Evolutionary conservation across 2,888 invertebrate genomes (phyloP), one percentile per base, ranked within the genome.

Genomic region (Calameuta filiformis): DNA sequence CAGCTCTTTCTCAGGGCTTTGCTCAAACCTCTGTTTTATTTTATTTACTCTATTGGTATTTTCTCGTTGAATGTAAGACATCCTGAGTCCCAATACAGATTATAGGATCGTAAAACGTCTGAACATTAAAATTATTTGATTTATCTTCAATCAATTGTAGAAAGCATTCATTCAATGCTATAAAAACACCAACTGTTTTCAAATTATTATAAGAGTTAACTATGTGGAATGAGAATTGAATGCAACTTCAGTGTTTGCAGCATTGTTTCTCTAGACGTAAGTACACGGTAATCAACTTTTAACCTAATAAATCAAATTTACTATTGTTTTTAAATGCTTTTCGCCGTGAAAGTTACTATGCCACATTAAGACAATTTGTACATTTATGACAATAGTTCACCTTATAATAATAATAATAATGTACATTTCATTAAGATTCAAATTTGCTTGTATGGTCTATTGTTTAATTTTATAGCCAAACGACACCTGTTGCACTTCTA

Each of bases 1-100:
- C 12, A 56, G 34, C 1, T 73, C 40, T 30, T 71, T 56, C 12
- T 68, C 76, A 9, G 85, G 86, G 79, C 88, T 93, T 76, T 93
- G 88, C 86, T 95, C 95, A 87, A 95, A 95, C 91, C 94, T 94
- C 90, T 92, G 94, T 88, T 94, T 94, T 81, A 95, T 94, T 75
- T 93, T 93, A 92, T 94, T 94, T 73, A 95, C 95, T 92, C 94
- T 92, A 87, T 93, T 93, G 4, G 75, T 77, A 73, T 82, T 82
- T 88, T 92, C 92, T 69, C 73, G 76, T 75, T 79, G 79, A 37
- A 79, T 79, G 69, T 79, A 79, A 33, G 79, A 79, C 79, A 79
- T 79, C 30, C 35, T 76, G 56, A 56, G 9, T 56, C 56, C 23
- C 23, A 23, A 56, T 9, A 56, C 23, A 56, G 56, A 56, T 23